Evolutionary conservation across 2,888 invertebrate genomes (phyloP).

Genomic region (Thalpophila matura): DNA sequence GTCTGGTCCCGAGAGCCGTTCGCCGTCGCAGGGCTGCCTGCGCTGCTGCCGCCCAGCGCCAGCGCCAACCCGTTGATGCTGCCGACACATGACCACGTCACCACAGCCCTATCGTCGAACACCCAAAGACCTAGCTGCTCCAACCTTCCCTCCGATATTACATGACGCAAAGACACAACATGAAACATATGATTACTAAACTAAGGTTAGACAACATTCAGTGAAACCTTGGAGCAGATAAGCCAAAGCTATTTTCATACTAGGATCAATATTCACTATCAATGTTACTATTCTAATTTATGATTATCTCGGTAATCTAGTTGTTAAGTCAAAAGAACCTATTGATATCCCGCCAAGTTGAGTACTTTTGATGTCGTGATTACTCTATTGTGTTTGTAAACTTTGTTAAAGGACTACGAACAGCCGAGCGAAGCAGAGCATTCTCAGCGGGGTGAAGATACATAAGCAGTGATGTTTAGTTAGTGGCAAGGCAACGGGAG

Average conservation of each 20-base stretch:
- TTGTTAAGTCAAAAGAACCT: conserved; percentile 68
- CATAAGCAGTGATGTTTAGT: conserved; percentile 88
- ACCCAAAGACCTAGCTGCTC: conserved; percentile 83
- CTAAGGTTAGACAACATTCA: conserved; percentile 57
- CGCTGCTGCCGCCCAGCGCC: conserved; percentile 89
- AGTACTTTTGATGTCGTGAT: conserved; percentile 50
- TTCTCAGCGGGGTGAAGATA: conserved; percentile 89
- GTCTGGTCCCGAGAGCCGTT: conserved; percentile 80
- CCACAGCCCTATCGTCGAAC: conserved; percentile 85
- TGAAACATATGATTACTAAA: conserved; percentile 56
- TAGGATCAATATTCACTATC: conserved; percentile 71
- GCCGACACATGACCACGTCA: conserved; percentile 90
- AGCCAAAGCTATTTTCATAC: conserved; percentile 76
- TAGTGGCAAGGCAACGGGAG: conserved; percentile 89
- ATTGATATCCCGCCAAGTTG: conserved; percentile 81
- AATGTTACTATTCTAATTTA: conserved; percentile 68
- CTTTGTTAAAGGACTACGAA: conserved; percentile 71
- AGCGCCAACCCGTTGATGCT: conserved; percentile 91
- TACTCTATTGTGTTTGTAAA: conserved; percentile 60
- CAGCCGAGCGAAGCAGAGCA: conserved; percentile 89
- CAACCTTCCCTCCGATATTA: conserved; percentile 65
- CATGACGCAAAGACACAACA: conserved; percentile 54
- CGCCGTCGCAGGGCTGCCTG: conserved; percentile 81
- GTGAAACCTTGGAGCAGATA: conserved; percentile 84
- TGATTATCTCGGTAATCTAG: conserved; percentile 66